These are phyloP conservation scores for Spilarctia lutea DNA, from an alignment of 2,888 invertebrate genomes.

Conservation along the genomic window DNA sequence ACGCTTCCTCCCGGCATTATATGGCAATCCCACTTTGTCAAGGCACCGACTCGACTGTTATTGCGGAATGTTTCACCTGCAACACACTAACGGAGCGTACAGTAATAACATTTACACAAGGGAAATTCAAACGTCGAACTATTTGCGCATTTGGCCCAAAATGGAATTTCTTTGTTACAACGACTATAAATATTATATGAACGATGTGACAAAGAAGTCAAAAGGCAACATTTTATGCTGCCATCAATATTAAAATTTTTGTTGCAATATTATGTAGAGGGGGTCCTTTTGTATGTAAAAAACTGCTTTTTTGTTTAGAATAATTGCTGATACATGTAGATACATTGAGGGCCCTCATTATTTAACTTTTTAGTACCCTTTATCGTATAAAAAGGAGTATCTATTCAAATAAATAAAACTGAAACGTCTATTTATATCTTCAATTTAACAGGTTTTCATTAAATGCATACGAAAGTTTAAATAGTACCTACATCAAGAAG, in stretches of 20 bases:
- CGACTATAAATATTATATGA: constrained; percentile 81
- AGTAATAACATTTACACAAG: constrained; percentile 84
- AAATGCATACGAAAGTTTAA: no score
- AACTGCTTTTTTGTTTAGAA: neutral
- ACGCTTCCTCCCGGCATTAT: constrained; percentile 55
- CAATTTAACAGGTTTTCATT: no score
- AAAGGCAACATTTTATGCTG: constrained; percentile 64
- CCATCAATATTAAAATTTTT: constrained; percentile 64
- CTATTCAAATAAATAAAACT: no score
- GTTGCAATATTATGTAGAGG: constrained; percentile 7
- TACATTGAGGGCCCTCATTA: no score
- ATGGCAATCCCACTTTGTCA: constrained; percentile 66
- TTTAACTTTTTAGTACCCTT: no score
- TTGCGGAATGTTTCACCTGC: constrained; percentile 80
- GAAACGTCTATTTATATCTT: no score
- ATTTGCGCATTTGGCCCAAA: constrained; percentile 82
- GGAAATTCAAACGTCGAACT: constrained; percentile 85
- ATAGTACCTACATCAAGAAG: no score
- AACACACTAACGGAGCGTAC: constrained; percentile 68
- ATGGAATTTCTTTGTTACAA: constrained; percentile 82
- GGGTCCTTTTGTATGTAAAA: constrained; percentile 3
- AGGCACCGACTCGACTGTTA: constrained; percentile 65
- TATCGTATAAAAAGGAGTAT: no score
- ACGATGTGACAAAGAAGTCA: constrained; percentile 77
- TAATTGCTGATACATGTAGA: neutral